Evolutionary conservation across 1,140 invertebrate species (phyloP).

Genomic region (Drosophila ohnishii): DNA sequence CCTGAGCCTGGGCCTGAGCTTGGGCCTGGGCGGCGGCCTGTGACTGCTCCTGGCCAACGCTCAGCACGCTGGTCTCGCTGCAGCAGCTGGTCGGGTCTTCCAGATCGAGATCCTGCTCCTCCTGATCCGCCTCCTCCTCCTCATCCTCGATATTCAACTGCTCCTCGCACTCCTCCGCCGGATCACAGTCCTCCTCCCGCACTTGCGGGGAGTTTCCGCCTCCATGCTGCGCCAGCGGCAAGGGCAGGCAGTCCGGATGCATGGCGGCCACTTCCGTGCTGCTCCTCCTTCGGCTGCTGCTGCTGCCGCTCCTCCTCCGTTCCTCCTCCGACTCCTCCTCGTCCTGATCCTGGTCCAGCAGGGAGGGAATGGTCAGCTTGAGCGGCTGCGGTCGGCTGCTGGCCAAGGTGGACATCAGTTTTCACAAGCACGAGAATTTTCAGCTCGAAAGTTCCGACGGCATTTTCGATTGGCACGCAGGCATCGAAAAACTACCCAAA

Average conservation of each 20-base stretch:
- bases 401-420: constrained; percentile 77
- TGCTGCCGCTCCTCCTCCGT: constrained; percentile 3
- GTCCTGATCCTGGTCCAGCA: constrained; percentile 34
- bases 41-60: constrained; percentile 87
- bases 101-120: constrained; percentile 40
- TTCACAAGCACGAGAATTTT: constrained; percentile 14
- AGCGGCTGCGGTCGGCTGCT: constrained; percentile 68
- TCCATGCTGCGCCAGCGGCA: constrained; percentile 59
- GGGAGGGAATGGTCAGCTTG: constrained; percentile 55
- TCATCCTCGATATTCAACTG: constrained; percentile 66
- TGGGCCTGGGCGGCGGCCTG: constrained; percentile 30
- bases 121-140: constrained; percentile 32
- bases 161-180: constrained; percentile 41
- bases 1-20: constrained; percentile 40
- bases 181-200: constrained; percentile 39
- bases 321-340: constrained; percentile 20
- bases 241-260: constrained; percentile 75
- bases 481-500: neutral
- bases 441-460: constrained; percentile 42
- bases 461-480: constrained; percentile 31
- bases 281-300: constrained; percentile 3
- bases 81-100: constrained; percentile 83
- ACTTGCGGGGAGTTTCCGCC: constrained; percentile 67
- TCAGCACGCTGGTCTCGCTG: constrained; percentile 87
- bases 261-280: constrained; percentile 29